Base-by-base conservation (phyloP, 1,140 invertebrate genomes). In the Solen grandis region DNA sequence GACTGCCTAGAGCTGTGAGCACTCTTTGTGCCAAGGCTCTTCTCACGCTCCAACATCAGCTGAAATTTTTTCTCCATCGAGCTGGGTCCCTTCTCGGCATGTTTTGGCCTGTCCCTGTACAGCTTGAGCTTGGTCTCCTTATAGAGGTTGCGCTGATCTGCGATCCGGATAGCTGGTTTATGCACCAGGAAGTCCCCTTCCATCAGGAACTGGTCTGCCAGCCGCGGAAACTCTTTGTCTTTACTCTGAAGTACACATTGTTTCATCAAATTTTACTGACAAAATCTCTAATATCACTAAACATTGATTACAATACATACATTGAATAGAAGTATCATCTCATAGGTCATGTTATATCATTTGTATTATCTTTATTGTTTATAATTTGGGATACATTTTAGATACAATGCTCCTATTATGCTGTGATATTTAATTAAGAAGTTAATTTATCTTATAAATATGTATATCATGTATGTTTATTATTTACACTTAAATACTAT, bases 61-160 rank as follows among this genome's bases (percentile, higher is more conserved):
- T 82, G 75, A 65, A 90, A 88, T 33, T 86, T 84, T 73, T 83
- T 84, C 73, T 90, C 88, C 13, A 84, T 87, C 22, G 82, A 83
- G 70, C 85, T 88, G 2, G 85, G 87, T 3, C 84, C 86, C 29
- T 86, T 84, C 33, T 75, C 76, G 22, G 73, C 77, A 38, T 82
- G 83, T 62, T 84, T 85, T 60, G 83, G 66, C 72, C 84, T 82
- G 41, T 88, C 87, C 33, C 83, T 77, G 68, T 88, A 90, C 27
- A 90, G 63, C 3, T 86, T 85, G 8, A 91, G 83, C 69, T 88
- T 90, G 3, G 90, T 91, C 72, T 91, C 90, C 35, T 90, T 81
- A 22, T 87, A 77, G 16, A 91, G 82, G 65, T 90, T 90, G 19
- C 87, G 65, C 76, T 91, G 90, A 60, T 91, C 87, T 10, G 87